Evolutionary conservation across 2,888 invertebrate genomes (phyloP).

Genomic region (Tipula helvola): DNA sequence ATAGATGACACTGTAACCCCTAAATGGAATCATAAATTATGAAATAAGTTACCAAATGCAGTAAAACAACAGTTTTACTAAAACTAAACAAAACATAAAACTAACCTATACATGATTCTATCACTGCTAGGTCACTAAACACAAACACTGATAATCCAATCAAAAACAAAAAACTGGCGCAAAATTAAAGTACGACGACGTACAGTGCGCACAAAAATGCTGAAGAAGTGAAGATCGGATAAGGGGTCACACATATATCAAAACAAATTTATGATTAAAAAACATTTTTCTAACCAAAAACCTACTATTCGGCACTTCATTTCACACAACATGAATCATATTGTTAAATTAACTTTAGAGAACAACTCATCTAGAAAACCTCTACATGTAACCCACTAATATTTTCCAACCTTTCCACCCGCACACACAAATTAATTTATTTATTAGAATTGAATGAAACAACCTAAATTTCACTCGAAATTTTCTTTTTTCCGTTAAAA

Average conservation of each 20-base stretch:
- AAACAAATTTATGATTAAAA: neutral
- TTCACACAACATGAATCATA: neutral
- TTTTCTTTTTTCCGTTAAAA: neutral
- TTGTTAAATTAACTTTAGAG: neutral
- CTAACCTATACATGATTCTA: too few relatives aligned
- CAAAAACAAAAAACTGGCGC: too few relatives aligned
- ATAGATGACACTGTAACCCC: too few relatives aligned
- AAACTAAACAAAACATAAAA: too few relatives aligned
- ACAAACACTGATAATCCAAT: too few relatives aligned
- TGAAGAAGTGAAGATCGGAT: neutral
- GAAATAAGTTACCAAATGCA: too few relatives aligned
- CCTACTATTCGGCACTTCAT: neutral
- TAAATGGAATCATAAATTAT: too few relatives aligned
- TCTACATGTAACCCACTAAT: neutral
- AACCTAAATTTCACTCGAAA: neutral
- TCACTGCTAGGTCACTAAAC: too few relatives aligned
- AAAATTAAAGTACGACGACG: too few relatives aligned
- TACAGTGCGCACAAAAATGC: too few relatives aligned
- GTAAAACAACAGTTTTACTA: too few relatives aligned
- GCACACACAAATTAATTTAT: neutral
- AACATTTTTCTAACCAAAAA: neutral
- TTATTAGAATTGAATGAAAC: neutral
- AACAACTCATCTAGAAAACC: neutral
- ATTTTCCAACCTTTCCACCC: neutral
- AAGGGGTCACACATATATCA: neutral